A percentile compares a stretch with the other conserved stretches of the same genome.
phyloP scores from a whole-genome alignment of 2,113 vertebrate species.

The Rhinoptilus africanus region DNA sequence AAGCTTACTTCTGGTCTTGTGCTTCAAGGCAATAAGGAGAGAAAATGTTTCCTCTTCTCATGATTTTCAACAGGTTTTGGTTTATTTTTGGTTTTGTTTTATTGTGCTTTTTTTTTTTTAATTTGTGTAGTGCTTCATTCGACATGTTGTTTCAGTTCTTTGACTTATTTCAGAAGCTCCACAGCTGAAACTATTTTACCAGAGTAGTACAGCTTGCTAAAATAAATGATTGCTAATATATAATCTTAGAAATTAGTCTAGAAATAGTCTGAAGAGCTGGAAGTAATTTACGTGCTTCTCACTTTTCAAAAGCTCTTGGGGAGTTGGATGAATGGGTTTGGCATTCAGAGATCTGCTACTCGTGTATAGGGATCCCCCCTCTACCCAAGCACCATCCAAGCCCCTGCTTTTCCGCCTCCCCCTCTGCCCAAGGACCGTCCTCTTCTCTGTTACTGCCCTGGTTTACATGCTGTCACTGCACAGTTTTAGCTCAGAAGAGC shows the following conservation, averaged over 20 bases:
- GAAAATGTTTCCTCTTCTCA: background rate
- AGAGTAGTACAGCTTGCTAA: background rate
- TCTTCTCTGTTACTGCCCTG: background rate
- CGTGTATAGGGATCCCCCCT: fast-evolving
- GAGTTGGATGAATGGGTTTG: background rate
- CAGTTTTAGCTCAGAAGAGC: background rate
- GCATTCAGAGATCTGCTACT: background rate
- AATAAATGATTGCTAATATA: background rate
- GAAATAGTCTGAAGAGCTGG: background rate
- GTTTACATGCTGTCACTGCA: background rate
- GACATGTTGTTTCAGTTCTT: background rate
- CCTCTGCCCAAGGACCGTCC: background rate
- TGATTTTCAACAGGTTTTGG: background rate
- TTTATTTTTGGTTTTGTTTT: background rate
- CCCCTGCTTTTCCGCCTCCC: fast-evolving
- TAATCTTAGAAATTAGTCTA: background rate
- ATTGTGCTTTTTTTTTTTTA: background rate
- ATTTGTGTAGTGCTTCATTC: background rate
- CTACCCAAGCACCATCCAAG: background rate
- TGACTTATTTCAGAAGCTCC: background rate
- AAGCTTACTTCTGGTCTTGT: background rate
- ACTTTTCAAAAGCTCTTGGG: background rate
- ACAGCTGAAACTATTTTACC: background rate
- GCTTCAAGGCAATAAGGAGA: background rate
- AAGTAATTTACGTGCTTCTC: background rate